Evolutionary conservation across 1,140 invertebrate species (phyloP), one percentile per base, ranked within the genome.

Genomic region (Xylocopa sonorina): DNA sequence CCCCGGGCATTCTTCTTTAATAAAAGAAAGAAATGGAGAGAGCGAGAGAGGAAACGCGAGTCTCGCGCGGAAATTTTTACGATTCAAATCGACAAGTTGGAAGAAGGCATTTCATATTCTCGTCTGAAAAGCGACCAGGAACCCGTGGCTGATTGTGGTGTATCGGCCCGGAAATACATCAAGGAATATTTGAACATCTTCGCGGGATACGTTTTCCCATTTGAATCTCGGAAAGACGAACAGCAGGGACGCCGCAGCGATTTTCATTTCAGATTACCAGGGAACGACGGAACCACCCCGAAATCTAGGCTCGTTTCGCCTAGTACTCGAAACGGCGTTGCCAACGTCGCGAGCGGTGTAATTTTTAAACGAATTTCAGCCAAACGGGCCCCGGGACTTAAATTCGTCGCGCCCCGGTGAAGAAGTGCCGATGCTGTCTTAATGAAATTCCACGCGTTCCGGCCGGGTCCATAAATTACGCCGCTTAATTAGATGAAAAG

Each of bases 121-220:
- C 66, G 34, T 32, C 29, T 24, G 29, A 10, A 21, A 50, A 57
- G 55, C 68, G 16, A 73, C n/a, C 58, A 48, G 48, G 10, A 57
- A 74, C 66, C 34, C 64, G 18, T 32, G 41, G 7, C 71, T 84
- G 82, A 81, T 85, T 81, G 68, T 77, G 48, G 34, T 57, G 69
- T 75, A 84, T 84, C 68, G 69, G 64, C 21, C 41, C 68, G 77
- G 74, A 84, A 84, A 84, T 64, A 68, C 46, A 81, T 84, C 78
- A 69, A 78, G 82, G 69, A 68, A 51, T 74, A 60, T 68, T 58
- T 63, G 64, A 63, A 77, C 72, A 34, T 84, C 73, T 77, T 57
- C 60, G 12, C 34, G n/a, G 34, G 51, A 71, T 58, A 41, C 60
- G 72, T 27, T 38, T 43, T 57, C 68, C 34, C 55, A 57, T 75